Evolutionary conservation across 2,888 invertebrate species (phyloP).

Genomic region (Spodoptera picta): DNA sequence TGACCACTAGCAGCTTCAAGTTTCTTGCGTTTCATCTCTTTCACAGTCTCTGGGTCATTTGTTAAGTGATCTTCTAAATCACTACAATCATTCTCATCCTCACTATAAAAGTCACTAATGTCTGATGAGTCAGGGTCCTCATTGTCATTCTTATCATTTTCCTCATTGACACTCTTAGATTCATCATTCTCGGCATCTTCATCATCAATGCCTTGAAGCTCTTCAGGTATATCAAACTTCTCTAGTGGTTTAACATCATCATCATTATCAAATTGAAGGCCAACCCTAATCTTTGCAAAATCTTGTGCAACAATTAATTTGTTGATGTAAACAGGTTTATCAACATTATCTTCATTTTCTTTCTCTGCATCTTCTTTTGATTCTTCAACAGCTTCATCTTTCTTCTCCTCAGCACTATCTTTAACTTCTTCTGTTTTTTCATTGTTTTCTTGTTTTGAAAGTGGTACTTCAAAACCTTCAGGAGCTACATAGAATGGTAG

Average conservation of each 20-base stretch:
- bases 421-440: conserved; percentile 59
- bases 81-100: conserved; percentile 89
- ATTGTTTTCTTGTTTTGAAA: conserved; percentile 79
- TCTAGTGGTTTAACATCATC: conserved; percentile 90
- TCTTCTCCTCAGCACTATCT: conserved; percentile 61
- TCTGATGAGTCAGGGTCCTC: conserved; percentile 89
- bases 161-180: conserved; percentile 63
- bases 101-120: conserved; percentile 91
- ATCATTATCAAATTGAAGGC: conserved; percentile 90
- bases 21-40: conserved; percentile 82
- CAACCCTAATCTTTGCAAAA: conserved; percentile 94
- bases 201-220: conserved; percentile 82
- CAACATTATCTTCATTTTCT: conserved; percentile 63
- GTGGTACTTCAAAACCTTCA: conserved; percentile 93
- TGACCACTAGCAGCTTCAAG: conserved; percentile 87
- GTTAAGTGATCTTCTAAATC: conserved; percentile 86
- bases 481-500: conserved; percentile 98
- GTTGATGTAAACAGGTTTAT: conserved; percentile 76
- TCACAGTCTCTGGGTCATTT: conserved; percentile 81
- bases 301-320: conserved; percentile 92
- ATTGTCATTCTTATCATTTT: conserved; percentile 64
- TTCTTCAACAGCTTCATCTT: conserved; percentile 65
- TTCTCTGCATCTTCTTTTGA: conserved; percentile 66
- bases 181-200: conserved; percentile 70
- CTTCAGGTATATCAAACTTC: conserved; percentile 80